Percentiles rank a stretch among this genome's conserved stretches.
phyloP scores from a whole-genome alignment of 2,797 vertebrate genomes.

The Enteromius paludinosus region DNA sequence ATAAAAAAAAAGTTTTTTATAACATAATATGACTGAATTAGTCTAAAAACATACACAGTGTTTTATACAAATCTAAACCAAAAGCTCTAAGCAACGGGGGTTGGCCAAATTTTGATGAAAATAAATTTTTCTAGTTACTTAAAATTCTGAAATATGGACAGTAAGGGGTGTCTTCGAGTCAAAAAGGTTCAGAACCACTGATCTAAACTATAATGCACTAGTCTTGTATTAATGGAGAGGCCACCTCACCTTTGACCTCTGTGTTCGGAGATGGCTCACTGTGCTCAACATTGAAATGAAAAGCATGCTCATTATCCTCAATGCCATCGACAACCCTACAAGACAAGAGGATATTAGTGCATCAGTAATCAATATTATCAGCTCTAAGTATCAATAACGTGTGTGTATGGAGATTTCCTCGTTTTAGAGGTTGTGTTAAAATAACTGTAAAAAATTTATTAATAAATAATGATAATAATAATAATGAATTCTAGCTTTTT shows the following conservation, averaged over 20 bases:
- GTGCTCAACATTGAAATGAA: conserved; percentile 84
- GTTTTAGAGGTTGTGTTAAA: not conserved
- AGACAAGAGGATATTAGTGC: not conserved
- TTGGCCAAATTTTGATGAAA: not conserved
- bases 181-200: not conserved
- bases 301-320: conserved; percentile 85
- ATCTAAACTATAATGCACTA: not conserved
- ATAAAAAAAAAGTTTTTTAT: not conserved
- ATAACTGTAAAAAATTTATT: not conserved
- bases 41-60: not conserved
- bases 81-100: not conserved
- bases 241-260: conserved; percentile 70
- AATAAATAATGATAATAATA: not conserved
- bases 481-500: not conserved
- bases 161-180: not conserved
- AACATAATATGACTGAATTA: not conserved
- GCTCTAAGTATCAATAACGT: not conserved
- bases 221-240: not conserved
- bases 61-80: not conserved
- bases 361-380: conserved; percentile 2
- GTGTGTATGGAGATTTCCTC: not conserved
- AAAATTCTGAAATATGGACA: not conserved
- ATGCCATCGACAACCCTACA: conserved; percentile 92
- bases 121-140: not conserved
- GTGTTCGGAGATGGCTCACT: conserved; percentile 59